A percentile compares a stretch with the other conserved stretches of the same genome.
phyloP scores from a whole-genome alignment of 2,888 invertebrate species.

The Polydrusus tereticollis region DNA sequence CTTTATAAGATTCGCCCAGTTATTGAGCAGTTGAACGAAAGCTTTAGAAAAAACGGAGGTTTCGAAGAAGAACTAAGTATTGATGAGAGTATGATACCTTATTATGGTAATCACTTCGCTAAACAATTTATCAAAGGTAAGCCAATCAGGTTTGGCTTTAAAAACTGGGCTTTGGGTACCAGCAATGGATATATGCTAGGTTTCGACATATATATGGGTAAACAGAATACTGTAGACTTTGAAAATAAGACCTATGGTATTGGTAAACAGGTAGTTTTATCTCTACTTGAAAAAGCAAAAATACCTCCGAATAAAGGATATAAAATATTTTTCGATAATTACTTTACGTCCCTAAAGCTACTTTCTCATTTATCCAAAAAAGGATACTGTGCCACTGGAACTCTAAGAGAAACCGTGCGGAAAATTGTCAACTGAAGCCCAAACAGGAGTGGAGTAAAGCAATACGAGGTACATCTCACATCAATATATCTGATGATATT shows the following conservation, averaged over 20 bases:
- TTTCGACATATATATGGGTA: slow-evolving; percentile 54
- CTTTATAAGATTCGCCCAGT: slow-evolving; percentile 45
- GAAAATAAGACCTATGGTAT: slow-evolving; percentile 46
- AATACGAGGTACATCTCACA: not conserved
- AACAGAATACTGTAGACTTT: slow-evolving; percentile 25
- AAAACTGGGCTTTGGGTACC: slow-evolving; percentile 53
- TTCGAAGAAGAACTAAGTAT: slow-evolving; percentile 40
- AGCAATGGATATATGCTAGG: slow-evolving; percentile 50
- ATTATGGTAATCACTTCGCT: slow-evolving; percentile 52
- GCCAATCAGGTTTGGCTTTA: slow-evolving; percentile 54
- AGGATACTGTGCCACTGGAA: slow-evolving; percentile 38
- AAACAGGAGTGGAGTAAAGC: slow-evolving; percentile 23
- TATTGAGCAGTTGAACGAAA: slow-evolving; percentile 29
- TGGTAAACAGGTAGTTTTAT: slow-evolving; percentile 49
- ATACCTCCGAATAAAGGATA: slow-evolving; percentile 22
- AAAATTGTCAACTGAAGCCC: slow-evolving; percentile 17
- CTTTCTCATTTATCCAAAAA: slow-evolving; percentile 20
- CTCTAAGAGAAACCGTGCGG: slow-evolving; percentile 35
- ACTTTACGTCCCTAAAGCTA: slow-evolving; percentile 32
- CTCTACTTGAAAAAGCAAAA: slow-evolving; percentile 11
- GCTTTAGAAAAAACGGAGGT: slow-evolving; percentile 26
- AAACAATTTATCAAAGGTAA: slow-evolving; percentile 53
- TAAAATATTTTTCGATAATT: slow-evolving; percentile 37
- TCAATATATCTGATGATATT: not conserved
- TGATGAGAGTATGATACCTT: slow-evolving; percentile 53